Percentiles rank a stretch among this genome's conserved stretches.
Evolutionary conservation across 2,888 invertebrate species (phyloP).

Genomic region (Camptogramma bilineatum): DNA sequence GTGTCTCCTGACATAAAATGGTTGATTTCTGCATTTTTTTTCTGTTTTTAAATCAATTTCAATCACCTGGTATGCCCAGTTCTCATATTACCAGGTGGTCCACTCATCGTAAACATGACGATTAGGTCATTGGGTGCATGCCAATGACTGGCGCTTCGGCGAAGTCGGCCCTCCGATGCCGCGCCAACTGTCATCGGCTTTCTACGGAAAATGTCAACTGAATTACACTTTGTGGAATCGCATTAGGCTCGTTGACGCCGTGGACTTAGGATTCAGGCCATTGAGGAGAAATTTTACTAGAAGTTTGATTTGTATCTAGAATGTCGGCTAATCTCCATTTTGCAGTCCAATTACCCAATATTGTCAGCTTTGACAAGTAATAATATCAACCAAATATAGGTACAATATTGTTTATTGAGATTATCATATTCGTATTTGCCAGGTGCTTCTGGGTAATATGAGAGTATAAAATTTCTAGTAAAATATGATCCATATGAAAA

Average conservation of each 20-base stretch:
- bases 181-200: slow-evolving; percentile 49
- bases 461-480: slow-evolving; percentile 12
- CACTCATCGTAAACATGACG: slow-evolving; percentile 40
- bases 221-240: slow-evolving; percentile 35
- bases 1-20: too few relatives aligned
- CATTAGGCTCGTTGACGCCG: slow-evolving; percentile 34
- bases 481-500: slow-evolving; percentile 22
- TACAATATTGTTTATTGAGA: too few relatives aligned
- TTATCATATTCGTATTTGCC: background rate
- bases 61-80: background rate
- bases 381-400: too few relatives aligned
- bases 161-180: slow-evolving; percentile 45
- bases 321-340: too few relatives aligned
- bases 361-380: too few relatives aligned
- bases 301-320: too few relatives aligned
- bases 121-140: slow-evolving; percentile 57
- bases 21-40: too few relatives aligned
- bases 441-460: background rate
- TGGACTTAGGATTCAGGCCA: slow-evolving; percentile 14
- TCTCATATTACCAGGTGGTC: slow-evolving; percentile 29
- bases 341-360: too few relatives aligned
- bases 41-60: too few relatives aligned
- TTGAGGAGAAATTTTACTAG: slow-evolving; percentile 1
- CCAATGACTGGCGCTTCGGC: slow-evolving; percentile 61
- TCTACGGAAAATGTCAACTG: slow-evolving; percentile 49